A percentile compares a stretch with the other conserved stretches of the same genome.
Conservation (phyloP, 2,797 vertebrate species). For the Parotocinclus haroldoi region DNA sequence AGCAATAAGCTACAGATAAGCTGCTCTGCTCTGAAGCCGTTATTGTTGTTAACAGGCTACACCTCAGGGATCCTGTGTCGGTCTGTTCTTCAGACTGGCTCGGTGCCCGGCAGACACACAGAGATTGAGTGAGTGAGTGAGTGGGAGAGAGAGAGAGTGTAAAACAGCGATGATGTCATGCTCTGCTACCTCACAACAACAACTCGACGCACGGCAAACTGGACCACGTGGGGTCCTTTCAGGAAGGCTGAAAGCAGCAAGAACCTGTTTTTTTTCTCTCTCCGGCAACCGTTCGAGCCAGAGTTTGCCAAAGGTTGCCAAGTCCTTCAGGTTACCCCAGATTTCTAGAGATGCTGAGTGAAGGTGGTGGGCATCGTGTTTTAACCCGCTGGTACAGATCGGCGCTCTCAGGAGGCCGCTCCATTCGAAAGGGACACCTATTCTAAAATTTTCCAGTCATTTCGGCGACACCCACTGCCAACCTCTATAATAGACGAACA, state of each 20-base stretch:
- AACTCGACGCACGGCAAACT: conserved; percentile 38
- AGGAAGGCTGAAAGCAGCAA: background rate
- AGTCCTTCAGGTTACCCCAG: no score
- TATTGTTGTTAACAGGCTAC: conserved; percentile 19
- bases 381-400: no score
- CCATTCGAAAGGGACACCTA: no score
- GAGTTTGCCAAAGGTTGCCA: background rate
- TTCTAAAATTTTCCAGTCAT: no score
- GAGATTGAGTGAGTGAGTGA: background rate
- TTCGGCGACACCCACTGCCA: no score
- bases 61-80: conserved; percentile 32
- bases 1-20: conserved; percentile 5
- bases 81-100: conserved; percentile 31
- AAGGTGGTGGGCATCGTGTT: no score
- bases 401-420: no score
- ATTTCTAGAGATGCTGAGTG: no score
- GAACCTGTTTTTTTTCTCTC: conserved; percentile 10
- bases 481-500: no score
- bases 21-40: conserved; percentile 1
- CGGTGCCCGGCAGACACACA: conserved; percentile 32
- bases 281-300: background rate
- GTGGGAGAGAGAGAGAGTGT: conserved; percentile 17
- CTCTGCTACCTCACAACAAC: conserved; percentile 34
- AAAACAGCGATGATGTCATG: conserved; percentile 42
- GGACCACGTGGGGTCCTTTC: conserved; percentile 16